Evolutionary conservation across 1,140 invertebrate species (phyloP), one percentile per base, ranked within the genome.

Genomic region (Listronotus bonariensis): DNA sequence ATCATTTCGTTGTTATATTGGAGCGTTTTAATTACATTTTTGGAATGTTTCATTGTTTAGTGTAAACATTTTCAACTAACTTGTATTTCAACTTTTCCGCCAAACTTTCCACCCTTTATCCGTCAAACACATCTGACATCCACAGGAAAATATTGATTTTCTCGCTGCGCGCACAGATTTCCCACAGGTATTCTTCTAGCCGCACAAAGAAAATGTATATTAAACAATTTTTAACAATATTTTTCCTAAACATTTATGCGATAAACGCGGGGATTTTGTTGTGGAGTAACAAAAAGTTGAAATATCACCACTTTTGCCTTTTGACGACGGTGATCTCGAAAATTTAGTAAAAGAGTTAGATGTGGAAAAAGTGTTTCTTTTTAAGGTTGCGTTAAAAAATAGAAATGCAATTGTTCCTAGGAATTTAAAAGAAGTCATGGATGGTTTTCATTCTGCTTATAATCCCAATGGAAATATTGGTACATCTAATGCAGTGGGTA

Each of bases 211-310:
- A 67, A 55, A 67, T 67, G 58, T 45, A 46, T 42, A 55, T 62
- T 52, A 53, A 36, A 52, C 54, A 49, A 1, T 49, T 46, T 7
- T 20, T 55, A 34, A 41, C 67, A 42, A 40, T 31, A 10, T 38
- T 70, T 65, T 58, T 67, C 12, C 14, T 68, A 45, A 38, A 61
- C 10, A 63, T 73, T 43, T 68, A 42, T 57, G 14, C 48, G 41
- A 40, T 63, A 43, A 62, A 68, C 26, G 61, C 58, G 15, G 63
- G 67, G 6, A 57, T 76, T 6, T 57, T 76, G 17, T 56, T 72
- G 17, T 76, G 74, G 74, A 74, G 74, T 43, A 71, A 64, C 43
- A 67, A 72, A 48, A 72, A 58, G 42, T 76, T 15, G 40, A 72
- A 15, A 65, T 74, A 49, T 70, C 70, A 14, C 68, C 74, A 10